These are phyloP conservation scores for Nasonia longicornis DNA, from an alignment of 1,140 invertebrate species.

Conservation along the genomic window DNA sequence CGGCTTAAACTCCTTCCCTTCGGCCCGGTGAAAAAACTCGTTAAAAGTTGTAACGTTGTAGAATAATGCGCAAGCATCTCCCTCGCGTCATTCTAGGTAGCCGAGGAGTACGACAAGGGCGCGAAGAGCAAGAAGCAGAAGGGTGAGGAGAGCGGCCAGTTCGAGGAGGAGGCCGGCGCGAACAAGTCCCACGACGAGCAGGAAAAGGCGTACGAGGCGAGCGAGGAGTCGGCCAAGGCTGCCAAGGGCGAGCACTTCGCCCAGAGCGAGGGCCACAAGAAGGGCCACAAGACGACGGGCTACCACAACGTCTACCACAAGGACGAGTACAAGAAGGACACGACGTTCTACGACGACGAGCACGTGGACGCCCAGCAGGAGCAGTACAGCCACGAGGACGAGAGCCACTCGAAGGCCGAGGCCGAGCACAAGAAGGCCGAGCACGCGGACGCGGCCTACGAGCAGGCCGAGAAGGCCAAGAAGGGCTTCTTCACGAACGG, in stretches of 20 bases:
- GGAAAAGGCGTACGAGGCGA: constrained; percentile 66
- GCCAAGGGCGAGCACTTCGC: constrained; percentile 69
- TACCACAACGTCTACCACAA: constrained; percentile 78
- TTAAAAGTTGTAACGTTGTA: too few relatives aligned
- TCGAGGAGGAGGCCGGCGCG: constrained; percentile 67
- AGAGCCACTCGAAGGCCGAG: constrained; percentile 72
- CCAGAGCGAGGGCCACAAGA: constrained; percentile 73
- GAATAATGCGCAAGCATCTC: too few relatives aligned
- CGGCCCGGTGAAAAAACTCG: too few relatives aligned
- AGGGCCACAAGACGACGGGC: constrained; percentile 75
- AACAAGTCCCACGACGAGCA: constrained; percentile 71
- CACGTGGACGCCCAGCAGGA: constrained; percentile 74
- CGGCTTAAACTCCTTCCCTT: too few relatives aligned
- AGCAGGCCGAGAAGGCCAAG: constrained; percentile 74
- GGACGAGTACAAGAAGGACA: constrained; percentile 69
- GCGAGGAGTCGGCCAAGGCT: constrained; percentile 67
- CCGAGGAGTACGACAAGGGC: constrained; percentile 71
- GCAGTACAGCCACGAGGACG: constrained; percentile 72
- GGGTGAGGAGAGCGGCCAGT: constrained; percentile 69
- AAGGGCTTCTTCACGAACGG: constrained; percentile 75
- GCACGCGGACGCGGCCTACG: constrained; percentile 74
- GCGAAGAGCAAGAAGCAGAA: constrained; percentile 71
- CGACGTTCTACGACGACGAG: constrained; percentile 76
- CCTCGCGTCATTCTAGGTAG: constrained; percentile 15
- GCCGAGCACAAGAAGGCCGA: constrained; percentile 75